A percentile compares a stretch with the other conserved stretches of the same genome.
phyloP scores from a whole-genome alignment of 2,888 invertebrate genomes.

The Clepsis dumicolana region DNA sequence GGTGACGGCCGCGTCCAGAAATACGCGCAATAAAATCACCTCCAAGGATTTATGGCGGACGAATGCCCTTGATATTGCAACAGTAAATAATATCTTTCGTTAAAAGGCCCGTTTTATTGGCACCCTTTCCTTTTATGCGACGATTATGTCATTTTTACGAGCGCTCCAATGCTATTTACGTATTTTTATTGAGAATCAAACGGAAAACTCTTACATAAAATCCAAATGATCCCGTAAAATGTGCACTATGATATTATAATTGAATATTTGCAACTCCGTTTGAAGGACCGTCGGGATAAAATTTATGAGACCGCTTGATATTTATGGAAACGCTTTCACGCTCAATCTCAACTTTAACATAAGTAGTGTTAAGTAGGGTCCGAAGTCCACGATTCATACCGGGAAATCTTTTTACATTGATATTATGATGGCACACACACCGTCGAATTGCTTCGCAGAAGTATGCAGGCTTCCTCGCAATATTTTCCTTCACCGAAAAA shows the following conservation, averaged over 20 bases:
- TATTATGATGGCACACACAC: no score
- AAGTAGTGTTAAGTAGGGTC: conserved; percentile 15
- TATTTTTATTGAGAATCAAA: conserved; percentile 75
- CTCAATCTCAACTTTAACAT: conserved; percentile 16
- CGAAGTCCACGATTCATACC: conserved; percentile 22
- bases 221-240: conserved; percentile 44
- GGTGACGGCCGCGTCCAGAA: conserved; percentile 46
- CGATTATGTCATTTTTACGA: conserved; percentile 82
- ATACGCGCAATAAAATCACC: conserved; percentile 62
- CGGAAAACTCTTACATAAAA: conserved; percentile 55
- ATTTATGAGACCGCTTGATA: conserved; percentile 14
- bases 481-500: no score
- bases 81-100: conserved; percentile 80
- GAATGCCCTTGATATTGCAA: conserved; percentile 71
- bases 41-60: conserved; percentile 62
- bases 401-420: conserved; percentile 30
- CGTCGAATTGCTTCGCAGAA: no score
- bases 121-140: conserved; percentile 79
- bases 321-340: conserved; percentile 21
- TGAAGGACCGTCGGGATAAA: conserved; percentile 18
- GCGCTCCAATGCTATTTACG: conserved; percentile 67
- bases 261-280: conserved; percentile 37
- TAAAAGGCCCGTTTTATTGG: conserved; percentile 78
- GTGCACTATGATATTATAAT: conserved; percentile 41
- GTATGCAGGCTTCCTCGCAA: no score